phyloP scores from a whole-genome alignment of 2,797 vertebrate genomes.

The Carapus acus region DNA sequence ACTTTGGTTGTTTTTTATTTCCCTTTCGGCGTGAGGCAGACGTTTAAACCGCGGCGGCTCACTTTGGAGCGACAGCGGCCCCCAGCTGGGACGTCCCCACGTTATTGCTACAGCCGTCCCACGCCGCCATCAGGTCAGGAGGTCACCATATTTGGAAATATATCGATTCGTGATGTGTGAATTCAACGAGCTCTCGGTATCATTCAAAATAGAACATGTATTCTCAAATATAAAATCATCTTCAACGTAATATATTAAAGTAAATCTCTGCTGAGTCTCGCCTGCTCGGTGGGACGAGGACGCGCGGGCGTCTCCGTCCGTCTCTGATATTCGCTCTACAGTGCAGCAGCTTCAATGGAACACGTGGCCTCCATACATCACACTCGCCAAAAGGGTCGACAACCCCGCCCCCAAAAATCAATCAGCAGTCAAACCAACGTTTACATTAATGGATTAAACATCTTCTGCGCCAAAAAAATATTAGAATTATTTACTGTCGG shows the following conservation, averaged over 20 bases:
- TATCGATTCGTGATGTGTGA: constrained; percentile 37
- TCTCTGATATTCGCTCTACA: constrained; percentile 18
- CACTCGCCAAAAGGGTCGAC: constrained; percentile 29
- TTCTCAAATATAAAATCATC: constrained; percentile 60
- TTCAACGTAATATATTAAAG: constrained; percentile 55
- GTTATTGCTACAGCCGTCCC: constrained; percentile 58
- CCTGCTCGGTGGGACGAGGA: constrained; percentile 29
- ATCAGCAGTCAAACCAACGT: constrained; percentile 8
- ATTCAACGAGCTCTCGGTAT: constrained; percentile 43
- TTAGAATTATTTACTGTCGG: constrained; percentile 10
- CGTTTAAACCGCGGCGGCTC: constrained; percentile 5
- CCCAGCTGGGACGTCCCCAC: constrained; percentile 17
- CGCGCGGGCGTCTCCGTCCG: constrained; percentile 14
- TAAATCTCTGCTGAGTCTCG: constrained; percentile 43
- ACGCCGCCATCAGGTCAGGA: constrained; percentile 39
- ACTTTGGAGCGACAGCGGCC: constrained; percentile 40
- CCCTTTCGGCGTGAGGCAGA: constrained; percentile 43
- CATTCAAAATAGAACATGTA: constrained; percentile 58
- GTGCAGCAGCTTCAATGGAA: constrained; percentile 17
- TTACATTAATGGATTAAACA: constrained; percentile 13
- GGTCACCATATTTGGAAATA: constrained; percentile 53
- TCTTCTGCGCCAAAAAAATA: constrained; percentile 16
- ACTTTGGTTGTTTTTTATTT: constrained; percentile 62
- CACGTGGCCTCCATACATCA: constrained; percentile 5
- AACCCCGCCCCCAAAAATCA: too few relatives aligned